phyloP scores from a whole-genome alignment of 2,888 invertebrate species.

The Heliconius hortense region DNA sequence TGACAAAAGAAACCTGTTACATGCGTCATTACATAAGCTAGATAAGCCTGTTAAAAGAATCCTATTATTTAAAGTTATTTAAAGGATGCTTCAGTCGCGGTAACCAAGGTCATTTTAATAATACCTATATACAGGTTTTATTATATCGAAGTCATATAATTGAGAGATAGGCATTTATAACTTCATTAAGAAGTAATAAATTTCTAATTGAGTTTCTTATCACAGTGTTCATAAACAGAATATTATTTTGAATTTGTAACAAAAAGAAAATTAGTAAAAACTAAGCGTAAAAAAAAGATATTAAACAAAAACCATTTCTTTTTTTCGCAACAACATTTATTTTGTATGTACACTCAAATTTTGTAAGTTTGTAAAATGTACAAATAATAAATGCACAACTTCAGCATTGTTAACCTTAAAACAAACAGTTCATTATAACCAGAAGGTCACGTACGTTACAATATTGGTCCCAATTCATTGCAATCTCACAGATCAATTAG shows the following conservation, averaged over 20 bases:
- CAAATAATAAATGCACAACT: constrained; percentile 82
- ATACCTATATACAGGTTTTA: constrained; percentile 23
- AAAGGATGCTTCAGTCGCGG: constrained; percentile 16
- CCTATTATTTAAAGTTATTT: constrained; percentile 37
- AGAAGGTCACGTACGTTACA: constrained; percentile 38
- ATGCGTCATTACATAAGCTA: constrained; percentile 27
- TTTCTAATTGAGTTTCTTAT: constrained; percentile 1
- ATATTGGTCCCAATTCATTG: constrained; percentile 70
- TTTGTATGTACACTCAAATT: constrained; percentile 78
- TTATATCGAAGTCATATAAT: constrained; percentile 1
- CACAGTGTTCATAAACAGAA: background rate
- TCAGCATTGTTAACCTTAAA: constrained; percentile 74
- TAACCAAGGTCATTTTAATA: constrained; percentile 31
- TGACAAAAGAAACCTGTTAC: constrained; percentile 32
- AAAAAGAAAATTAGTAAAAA: too few relatives aligned
- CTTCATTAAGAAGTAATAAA: constrained; percentile 7
- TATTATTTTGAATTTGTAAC: constrained; percentile 1
- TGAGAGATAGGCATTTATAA: background rate
- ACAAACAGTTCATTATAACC: constrained; percentile 35
- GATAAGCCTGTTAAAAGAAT: constrained; percentile 37
- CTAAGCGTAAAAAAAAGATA: constrained; percentile 27
- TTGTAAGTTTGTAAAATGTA: constrained; percentile 74
- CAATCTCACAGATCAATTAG: constrained; percentile 50
- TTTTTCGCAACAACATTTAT: constrained; percentile 76
- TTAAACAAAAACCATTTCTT: constrained; percentile 27